Evolutionary conservation across 2,888 invertebrate genomes (phyloP).

Genomic region (Chrysolina americana): DNA sequence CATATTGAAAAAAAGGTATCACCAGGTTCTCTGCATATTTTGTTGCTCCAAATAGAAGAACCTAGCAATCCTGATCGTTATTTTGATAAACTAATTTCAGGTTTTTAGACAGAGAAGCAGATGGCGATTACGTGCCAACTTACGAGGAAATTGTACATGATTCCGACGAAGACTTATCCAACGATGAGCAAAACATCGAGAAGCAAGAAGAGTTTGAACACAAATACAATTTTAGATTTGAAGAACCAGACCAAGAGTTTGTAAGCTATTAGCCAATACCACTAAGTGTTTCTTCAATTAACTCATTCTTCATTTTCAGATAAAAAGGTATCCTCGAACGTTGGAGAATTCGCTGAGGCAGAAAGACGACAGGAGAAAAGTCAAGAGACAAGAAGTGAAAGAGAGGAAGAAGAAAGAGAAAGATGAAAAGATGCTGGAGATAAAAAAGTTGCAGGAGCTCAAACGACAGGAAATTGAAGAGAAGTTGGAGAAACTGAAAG

Average conservation of each 20-base stretch:
- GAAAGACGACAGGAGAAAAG: conserved; percentile 83
- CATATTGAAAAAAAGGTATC: conserved; percentile 85
- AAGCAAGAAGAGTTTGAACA: conserved; percentile 93
- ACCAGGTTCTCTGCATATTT: background rate
- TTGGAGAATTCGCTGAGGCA: conserved; percentile 84
- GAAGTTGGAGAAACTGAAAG: conserved; percentile 88
- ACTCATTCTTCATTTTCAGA: conserved; percentile 68
- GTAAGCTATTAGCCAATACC: conserved; percentile 68
- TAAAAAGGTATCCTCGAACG: conserved; percentile 93
- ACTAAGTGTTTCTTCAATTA: no score
- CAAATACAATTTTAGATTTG: conserved; percentile 96
- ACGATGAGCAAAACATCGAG: conserved; percentile 85
- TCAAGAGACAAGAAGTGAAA: conserved; percentile 83
- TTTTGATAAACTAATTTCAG: conserved; percentile 55
- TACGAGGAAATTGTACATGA: conserved; percentile 80
- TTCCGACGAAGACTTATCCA: conserved; percentile 75
- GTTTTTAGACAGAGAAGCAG: conserved; percentile 71
- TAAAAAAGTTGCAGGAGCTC: conserved; percentile 88
- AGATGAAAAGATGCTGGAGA: conserved; percentile 85
- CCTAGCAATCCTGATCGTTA: no score
- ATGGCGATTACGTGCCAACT: conserved; percentile 72
- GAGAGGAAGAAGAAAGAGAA: conserved; percentile 86
- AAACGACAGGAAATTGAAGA: conserved; percentile 92
- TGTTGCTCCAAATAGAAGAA: no score
- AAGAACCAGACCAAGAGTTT: conserved; percentile 95